Evolutionary conservation across 2,888 invertebrate species (phyloP).

Genomic region (Agriopis marginaria): DNA sequence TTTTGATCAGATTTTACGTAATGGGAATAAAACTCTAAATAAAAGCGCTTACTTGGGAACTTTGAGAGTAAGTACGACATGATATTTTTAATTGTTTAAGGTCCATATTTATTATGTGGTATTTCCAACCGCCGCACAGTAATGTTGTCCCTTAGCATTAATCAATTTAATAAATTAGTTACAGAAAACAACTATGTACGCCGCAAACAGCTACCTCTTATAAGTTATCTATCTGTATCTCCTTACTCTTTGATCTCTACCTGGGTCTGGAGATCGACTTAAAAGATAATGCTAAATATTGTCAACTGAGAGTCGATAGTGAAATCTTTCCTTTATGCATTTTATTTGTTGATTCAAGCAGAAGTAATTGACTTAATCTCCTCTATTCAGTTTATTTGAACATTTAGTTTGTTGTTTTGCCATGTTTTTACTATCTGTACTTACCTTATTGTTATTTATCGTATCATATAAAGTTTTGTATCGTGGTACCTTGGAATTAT

Average conservation of each 20-base stretch:
- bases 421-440: background rate
- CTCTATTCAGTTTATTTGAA: background rate
- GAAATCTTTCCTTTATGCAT: background rate
- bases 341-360: conserved; percentile 15
- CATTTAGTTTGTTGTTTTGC: background rate
- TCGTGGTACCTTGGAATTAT: background rate
- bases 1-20: no score
- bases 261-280: conserved; percentile 35
- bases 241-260: conserved; percentile 27
- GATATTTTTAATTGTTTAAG: no score
- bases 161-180: background rate
- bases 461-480: background rate
- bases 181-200: background rate
- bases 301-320: conserved; percentile 23
- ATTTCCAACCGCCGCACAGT: background rate
- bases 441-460: background rate
- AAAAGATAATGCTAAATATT: conserved; percentile 37
- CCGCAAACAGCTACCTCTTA: background rate
- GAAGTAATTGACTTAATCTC: conserved; percentile 17
- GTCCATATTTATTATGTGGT: background rate
- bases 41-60: background rate
- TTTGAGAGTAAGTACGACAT: background rate
- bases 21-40: background rate
- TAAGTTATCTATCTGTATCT: background rate
- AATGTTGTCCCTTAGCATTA: background rate